Base-by-base conservation (phyloP, 2,797 vertebrate species). In the Ceryle rudis region DNA sequence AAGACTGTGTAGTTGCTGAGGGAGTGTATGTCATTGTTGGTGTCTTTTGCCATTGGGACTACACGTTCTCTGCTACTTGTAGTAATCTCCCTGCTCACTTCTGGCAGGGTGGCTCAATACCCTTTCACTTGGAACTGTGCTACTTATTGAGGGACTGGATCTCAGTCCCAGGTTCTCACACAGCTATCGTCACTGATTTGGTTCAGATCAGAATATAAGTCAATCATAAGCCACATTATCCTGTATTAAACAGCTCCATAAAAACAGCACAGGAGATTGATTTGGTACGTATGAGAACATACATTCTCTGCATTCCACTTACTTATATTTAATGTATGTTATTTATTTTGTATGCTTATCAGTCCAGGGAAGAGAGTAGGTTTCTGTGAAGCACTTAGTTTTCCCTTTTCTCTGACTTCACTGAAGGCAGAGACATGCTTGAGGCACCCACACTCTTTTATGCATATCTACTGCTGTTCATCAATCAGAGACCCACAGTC, bases 401-500 rank as follows among this genome's bases (percentile, higher is more conserved):
- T 94, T 88, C 54, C 21, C 26, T 77, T 81, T 97, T 83, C 46
- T 92, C 52, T 69, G 66, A n/a, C 58, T 92, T 87, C 47, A 85
- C 41, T 72, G 71, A 89, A 85, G 66, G 60, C 74, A 93, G 71
- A 87, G 41, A 70, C 55, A 51, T 0, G 4, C 74, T 86, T 0
- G 1, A 86, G 47, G 82, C 79, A 91, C 62, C 41, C 71, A 65
- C 86, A 44, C 35, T 84, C 77, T 74, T 87, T 81, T 86, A 83
- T 81, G 35, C 33, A 20, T 83, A 91, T 72, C 19, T 88, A 37
- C 46, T 90, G 72, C 84, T 61, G 21, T 74, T 92, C 69, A 74
- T 95, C 95, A 89, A 55, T 84, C 92, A 94, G 74, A 80, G n/a
- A 37, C 31, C 67, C 86, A 73, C 71, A 92, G 61, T 57, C 89